A percentile compares a stretch with the other conserved stretches of the same genome.
Conservation (phyloP, 1,140 invertebrate genomes). For the Dendroctonus ponderosae region DNA sequence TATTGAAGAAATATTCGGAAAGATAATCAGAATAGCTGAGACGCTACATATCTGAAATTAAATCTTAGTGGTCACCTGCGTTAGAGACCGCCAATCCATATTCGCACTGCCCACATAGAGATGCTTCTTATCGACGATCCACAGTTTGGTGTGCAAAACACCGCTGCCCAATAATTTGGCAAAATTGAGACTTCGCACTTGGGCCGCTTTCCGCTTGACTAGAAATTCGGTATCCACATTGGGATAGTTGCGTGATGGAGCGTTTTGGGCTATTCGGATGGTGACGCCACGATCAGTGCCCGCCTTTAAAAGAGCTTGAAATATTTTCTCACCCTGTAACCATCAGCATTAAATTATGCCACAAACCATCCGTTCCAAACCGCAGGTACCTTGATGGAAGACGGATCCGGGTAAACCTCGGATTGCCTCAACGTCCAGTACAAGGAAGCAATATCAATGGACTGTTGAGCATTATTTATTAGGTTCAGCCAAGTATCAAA, state of each 20-base stretch:
- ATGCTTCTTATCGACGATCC: conserved; percentile 80
- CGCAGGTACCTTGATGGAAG: conserved; percentile 60
- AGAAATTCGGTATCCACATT: conserved; percentile 80
- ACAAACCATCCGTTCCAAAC: neutral
- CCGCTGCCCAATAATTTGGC: conserved; percentile 78
- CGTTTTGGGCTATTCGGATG: conserved; percentile 85
- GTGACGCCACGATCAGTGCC: conserved; percentile 69
- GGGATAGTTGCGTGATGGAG: conserved; percentile 65
- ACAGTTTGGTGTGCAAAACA: conserved; percentile 95
- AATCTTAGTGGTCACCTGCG: conserved; percentile 67
- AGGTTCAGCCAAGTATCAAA: conserved; percentile 77
- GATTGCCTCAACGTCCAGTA: conserved; percentile 84
- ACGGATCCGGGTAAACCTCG: conserved; percentile 75
- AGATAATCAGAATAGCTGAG: neutral
- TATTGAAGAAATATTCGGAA: too few species aligned
- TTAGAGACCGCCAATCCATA: conserved; percentile 93
- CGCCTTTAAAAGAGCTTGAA: conserved; percentile 70
- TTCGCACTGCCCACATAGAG: conserved; percentile 87
- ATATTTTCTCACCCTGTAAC: conserved; percentile 79
- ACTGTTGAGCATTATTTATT: conserved; percentile 67
- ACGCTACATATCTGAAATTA: neutral
- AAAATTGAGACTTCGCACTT: conserved; percentile 86
- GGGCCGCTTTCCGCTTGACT: conserved; percentile 70
- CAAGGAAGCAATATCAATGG: conserved; percentile 86
- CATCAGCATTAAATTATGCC: too few species aligned